A percentile compares a stretch with the other conserved stretches of the same genome.
phyloP scores from a whole-genome alignment of 2,888 invertebrate genomes.

The Uropetala carovei region DNA sequence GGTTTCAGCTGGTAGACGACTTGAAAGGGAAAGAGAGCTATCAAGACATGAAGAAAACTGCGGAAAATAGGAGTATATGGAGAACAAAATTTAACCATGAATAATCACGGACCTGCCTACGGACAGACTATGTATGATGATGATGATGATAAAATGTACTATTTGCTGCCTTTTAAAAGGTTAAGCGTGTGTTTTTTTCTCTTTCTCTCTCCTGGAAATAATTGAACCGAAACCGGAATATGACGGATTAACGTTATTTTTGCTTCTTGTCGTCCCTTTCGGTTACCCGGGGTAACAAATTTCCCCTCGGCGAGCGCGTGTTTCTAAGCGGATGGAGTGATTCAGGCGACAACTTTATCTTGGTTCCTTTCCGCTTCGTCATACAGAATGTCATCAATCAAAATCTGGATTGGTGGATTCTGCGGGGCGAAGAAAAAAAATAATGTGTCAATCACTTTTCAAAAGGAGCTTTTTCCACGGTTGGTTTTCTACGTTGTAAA shows the following conservation, averaged over 20 bases:
- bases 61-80: no score
- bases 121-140: no score
- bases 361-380: constrained; percentile 56
- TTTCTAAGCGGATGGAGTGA: constrained; percentile 52
- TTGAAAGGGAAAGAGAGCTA: no score
- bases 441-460: constrained; percentile 52
- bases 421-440: constrained; percentile 41
- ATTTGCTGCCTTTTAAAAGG: no score
- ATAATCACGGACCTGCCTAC: no score
- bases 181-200: neutral
- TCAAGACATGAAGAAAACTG: no score
- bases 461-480: neutral
- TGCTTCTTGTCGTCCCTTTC: constrained; percentile 17
- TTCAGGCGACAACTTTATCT: constrained; percentile 58
- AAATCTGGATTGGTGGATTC: constrained; percentile 59
- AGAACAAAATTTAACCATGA: no score
- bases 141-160: no score
- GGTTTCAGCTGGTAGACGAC: no score
- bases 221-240: constrained; percentile 42
- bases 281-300: neutral
- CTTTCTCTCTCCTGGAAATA: constrained; percentile 5
- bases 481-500: constrained; percentile 56
- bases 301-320: neutral
- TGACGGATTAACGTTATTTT: constrained; percentile 49
- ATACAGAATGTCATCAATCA: constrained; percentile 54